A percentile compares a stretch with the other conserved stretches of the same genome.
phyloP scores from a whole-genome alignment of 2,888 invertebrate genomes.

The Micropterix aruncella region DNA sequence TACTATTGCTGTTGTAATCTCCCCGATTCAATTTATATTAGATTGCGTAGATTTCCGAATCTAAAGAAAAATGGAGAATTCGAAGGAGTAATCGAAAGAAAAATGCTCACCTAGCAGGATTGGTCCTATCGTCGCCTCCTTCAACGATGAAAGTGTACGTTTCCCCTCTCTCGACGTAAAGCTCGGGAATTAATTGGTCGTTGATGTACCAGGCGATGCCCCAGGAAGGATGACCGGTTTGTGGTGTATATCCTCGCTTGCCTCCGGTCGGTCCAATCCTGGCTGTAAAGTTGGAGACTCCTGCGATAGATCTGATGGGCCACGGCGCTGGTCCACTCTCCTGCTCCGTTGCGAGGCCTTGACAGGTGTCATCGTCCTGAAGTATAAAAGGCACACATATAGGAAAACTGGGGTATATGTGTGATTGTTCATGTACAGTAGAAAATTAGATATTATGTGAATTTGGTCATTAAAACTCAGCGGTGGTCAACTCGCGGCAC shows the following conservation, averaged over 20 bases:
- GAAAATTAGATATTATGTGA: too few species aligned
- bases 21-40: too few species aligned
- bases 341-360: constrained; percentile 49
- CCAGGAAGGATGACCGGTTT: constrained; percentile 72
- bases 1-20: too few species aligned
- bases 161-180: constrained; percentile 74
- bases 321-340: constrained; percentile 49
- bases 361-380: constrained; percentile 59
- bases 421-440: too few species aligned
- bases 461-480: too few species aligned
- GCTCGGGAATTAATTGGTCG: constrained; percentile 77
- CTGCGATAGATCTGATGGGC: constrained; percentile 49
- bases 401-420: too few species aligned
- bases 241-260: constrained; percentile 61
- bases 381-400: too few species aligned
- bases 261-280: constrained; percentile 79
- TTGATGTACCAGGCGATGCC: constrained; percentile 91
- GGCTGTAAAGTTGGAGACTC: constrained; percentile 51
- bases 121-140: constrained; percentile 67
- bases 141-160: constrained; percentile 79
- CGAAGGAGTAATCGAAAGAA: too few species aligned
- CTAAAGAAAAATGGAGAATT: neutral
- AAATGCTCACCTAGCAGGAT: constrained; percentile 54
- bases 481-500: too few species aligned
- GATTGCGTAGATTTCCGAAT: too few species aligned